Base-by-base conservation (phyloP, 2,888 invertebrate genomes). In the Agrochola macilenta region DNA sequence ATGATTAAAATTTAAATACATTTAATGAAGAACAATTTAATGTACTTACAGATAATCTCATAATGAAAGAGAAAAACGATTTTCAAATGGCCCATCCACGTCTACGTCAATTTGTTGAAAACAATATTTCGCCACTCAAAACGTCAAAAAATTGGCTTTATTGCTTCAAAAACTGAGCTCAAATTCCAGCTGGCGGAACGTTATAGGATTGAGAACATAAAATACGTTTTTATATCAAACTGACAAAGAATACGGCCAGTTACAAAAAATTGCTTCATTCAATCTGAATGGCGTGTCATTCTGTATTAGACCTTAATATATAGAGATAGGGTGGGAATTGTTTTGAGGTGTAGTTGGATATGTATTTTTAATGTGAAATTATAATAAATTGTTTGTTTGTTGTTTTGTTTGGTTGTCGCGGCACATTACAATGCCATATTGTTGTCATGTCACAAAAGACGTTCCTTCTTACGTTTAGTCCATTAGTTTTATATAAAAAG, bases 191-290 rank as follows among this genome's bases (percentile, higher is more conserved):
- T 66, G 23, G 17, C 26, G 43, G 7, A 65, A 54, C 64, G 54
- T 74, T 78, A 70, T 76, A 49, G 72, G 49, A 80, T 87, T 73
- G 69, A 70, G 72, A 85, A 72, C 68, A 82, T 85, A 87, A 87
- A 87, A 82, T 87, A 76, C 74, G 78, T 85, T 82, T 84, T 87
- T 79, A 82, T 76, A 79, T 81, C 69, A 79, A 69, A 72, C 78
- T 79, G 79, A 85, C 86, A 85, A 81, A 87, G 81, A 83, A 83
- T 83, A 84, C 74, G 78, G 54, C 68, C 78, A 79, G 83, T 85
- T 87, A 81, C 54, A 78, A 85, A 88, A 85, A 78, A 83, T 72
- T 72, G 76, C 57, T 83, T 69, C 61, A 69, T 71, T 74, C 54
- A 69, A 69, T 74, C 49, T 73, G 39, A 52, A 39, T 46, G 35